A percentile compares a stretch with the other conserved stretches of the same genome.
Conservation (phyloP, 2,888 invertebrate genomes). For the Eristalis arbustorum region DNA sequence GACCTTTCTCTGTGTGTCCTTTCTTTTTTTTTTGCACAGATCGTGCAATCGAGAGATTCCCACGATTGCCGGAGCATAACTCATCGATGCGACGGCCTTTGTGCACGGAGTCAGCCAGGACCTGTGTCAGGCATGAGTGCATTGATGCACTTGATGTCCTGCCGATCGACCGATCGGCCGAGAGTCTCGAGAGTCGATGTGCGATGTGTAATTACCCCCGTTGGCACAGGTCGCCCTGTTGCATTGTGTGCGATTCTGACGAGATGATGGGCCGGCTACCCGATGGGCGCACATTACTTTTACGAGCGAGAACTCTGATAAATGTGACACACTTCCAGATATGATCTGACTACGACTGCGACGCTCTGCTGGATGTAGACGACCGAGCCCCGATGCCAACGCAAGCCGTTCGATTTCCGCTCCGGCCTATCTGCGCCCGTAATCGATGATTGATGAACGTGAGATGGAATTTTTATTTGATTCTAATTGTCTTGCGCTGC, state of each 20-base stretch:
- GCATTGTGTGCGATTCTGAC: constrained; percentile 32
- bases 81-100: constrained; percentile 34
- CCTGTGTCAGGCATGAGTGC: constrained; percentile 67
- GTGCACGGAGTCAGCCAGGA: constrained; percentile 49
- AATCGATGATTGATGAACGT: constrained; percentile 57
- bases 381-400: constrained; percentile 1
- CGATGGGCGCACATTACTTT: constrained; percentile 41
- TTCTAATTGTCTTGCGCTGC: constrained; percentile 31
- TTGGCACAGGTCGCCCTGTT: constrained; percentile 12
- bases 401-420: background rate
- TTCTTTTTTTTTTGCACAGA: constrained; percentile 43
- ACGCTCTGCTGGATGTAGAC: too few relatives aligned
- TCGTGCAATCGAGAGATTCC: constrained; percentile 41
- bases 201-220: constrained; percentile 35
- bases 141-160: constrained; percentile 68
- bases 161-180: constrained; percentile 39
- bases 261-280: constrained; percentile 24
- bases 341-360: constrained; percentile 2
- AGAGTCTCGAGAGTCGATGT: background rate
- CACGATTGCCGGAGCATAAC: constrained; percentile 62
- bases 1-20: background rate
- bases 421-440: background rate
- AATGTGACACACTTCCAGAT: constrained; percentile 53
- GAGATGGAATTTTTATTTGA: constrained; percentile 49
- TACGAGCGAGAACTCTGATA: constrained; percentile 13